phyloP scores from a whole-genome alignment of 2,888 invertebrate species.

The Halocaridina rubra region DNA sequence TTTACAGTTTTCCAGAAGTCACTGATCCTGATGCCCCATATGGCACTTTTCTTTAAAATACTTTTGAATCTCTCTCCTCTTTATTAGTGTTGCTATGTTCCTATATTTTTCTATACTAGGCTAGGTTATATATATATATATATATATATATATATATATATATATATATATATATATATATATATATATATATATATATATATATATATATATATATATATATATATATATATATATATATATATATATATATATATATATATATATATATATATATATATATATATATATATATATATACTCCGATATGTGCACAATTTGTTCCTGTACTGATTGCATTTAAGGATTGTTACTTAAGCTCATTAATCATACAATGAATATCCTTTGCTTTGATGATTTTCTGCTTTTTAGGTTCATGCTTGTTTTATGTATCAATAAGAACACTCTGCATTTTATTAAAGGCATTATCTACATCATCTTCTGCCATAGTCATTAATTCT shows the following conservation, averaged over 20 bases:
- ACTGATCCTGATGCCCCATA: no score
- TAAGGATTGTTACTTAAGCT: neutral
- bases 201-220: neutral
- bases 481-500: no score
- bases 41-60: no score
- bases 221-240: neutral
- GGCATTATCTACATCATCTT: no score
- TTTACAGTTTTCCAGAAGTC: no score
- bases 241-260: neutral
- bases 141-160: neutral
- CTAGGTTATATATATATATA: slow-evolving; percentile 8
- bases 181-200: neutral
- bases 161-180: neutral
- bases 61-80: no score
- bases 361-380: neutral
- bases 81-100: no score
- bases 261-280: slow-evolving; percentile 1
- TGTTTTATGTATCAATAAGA: neutral
- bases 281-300: slow-evolving; percentile 1
- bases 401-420: neutral
- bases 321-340: neutral
- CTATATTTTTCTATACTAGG: slow-evolving; percentile 4
- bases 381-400: neutral
- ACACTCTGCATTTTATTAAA: no score
- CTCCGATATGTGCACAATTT: neutral